A percentile compares a stretch with the other conserved stretches of the same genome.
Evolutionary conservation across 2,113 vertebrate species (phyloP).

Genomic region (Orycteropus afer): DNA sequence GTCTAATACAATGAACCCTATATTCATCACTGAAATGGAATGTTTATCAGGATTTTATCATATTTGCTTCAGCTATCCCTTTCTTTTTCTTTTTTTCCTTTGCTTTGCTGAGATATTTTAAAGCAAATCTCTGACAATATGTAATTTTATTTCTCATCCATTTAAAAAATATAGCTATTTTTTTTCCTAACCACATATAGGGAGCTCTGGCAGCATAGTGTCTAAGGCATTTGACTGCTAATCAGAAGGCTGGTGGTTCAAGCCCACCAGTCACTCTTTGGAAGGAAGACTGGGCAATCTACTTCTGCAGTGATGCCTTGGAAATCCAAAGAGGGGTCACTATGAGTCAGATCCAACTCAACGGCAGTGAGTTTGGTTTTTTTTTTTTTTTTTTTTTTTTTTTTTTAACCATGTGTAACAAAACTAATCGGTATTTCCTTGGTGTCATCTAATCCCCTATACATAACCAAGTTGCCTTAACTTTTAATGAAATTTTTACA

Average conservation of each 20-base stretch:
- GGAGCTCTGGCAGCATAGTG: no score
- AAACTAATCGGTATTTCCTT: background rate
- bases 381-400: slow-evolving; percentile 9
- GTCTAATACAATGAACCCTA: background rate
- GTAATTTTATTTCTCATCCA: background rate
- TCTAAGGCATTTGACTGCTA: no score
- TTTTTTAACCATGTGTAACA: background rate
- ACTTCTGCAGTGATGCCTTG: no score
- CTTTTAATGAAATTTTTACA: slow-evolving; percentile 1
- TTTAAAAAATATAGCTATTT: background rate
- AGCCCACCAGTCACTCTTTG: no score
- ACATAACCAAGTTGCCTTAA: background rate
- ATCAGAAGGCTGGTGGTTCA: no score
- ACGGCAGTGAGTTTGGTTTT: no score
- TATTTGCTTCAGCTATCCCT: background rate
- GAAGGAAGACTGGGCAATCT: no score
- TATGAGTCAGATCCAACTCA: no score
- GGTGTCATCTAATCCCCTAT: background rate
- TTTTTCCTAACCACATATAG: no score
- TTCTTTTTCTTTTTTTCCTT: background rate
- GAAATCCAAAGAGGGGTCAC: no score
- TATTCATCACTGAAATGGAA: background rate
- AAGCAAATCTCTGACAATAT: background rate
- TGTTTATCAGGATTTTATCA: background rate
- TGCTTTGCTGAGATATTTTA: slow-evolving; percentile 42